Percentiles rank a stretch among this genome's conserved stretches.
These are phyloP conservation scores for Liodrosophila aerea DNA, from an alignment of 2,888 invertebrate genomes.

Conservation along the genomic window DNA sequence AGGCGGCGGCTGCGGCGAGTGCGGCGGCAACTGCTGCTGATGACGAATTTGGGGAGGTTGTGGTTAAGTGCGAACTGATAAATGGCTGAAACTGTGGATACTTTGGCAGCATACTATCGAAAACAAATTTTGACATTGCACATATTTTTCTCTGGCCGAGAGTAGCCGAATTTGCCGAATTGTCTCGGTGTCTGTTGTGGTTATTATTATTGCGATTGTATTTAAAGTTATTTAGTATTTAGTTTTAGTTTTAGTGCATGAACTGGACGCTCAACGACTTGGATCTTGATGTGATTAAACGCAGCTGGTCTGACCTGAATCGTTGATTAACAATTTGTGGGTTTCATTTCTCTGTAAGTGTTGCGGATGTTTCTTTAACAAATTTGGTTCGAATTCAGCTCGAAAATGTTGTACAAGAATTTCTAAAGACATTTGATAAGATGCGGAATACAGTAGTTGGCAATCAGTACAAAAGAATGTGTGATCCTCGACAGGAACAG, in stretches of 20 bases:
- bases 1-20: constrained; percentile 80
- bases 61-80: constrained; percentile 83
- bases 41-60: constrained; percentile 84
- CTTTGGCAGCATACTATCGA: constrained; percentile 98
- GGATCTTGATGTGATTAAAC: constrained; percentile 20
- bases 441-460: too few species aligned
- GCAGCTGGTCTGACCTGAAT: constrained; percentile 29
- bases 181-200: constrained; percentile 25
- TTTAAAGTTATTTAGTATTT: background rate
- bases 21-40: constrained; percentile 88
- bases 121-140: constrained; percentile 98
- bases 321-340: constrained; percentile 7
- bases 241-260: constrained; percentile 23
- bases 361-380: constrained; percentile 52
- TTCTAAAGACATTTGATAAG: too few species aligned
- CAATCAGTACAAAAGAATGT: too few species aligned
- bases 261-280: constrained; percentile 14
- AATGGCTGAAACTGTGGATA: constrained; percentile 89
- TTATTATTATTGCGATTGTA: background rate
- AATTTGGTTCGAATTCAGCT: constrained; percentile 67
- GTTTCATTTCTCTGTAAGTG: constrained; percentile 23
- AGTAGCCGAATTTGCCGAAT: constrained; percentile 60
- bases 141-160: constrained; percentile 81
- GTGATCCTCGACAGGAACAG: too few species aligned
- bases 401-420: constrained; percentile 3